Conservation (phyloP, 2,113 vertebrate species). For the Otocyon megalotis region DNA sequence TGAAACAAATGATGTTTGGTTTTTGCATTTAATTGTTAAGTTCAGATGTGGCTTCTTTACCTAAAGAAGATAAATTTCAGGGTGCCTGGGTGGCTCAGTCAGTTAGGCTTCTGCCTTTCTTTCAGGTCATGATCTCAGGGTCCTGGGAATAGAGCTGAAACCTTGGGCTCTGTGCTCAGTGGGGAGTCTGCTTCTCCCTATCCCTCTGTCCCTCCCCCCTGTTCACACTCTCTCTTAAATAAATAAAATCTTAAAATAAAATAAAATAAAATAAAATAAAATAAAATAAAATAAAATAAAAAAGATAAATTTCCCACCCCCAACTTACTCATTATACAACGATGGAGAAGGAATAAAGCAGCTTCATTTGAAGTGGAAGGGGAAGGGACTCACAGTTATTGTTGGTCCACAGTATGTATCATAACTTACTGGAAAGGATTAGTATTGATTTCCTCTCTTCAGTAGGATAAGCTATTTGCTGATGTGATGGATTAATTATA, state of each 20-base stretch:
- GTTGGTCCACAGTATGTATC: neutral
- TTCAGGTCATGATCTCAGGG: no score
- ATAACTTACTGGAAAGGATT: neutral
- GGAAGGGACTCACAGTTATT: neutral
- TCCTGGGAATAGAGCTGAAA: no score
- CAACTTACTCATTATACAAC: neutral
- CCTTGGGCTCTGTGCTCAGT: no score
- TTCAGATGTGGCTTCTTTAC: neutral
- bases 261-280: no score
- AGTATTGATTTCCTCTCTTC: neutral
- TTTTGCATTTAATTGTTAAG: neutral
- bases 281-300: neutral
- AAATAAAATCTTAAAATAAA: no score
- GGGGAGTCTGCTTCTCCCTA: no score
- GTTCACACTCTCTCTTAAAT: no score
- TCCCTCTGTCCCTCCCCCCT: no score
- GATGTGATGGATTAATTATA: neutral
- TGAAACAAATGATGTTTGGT: conserved; percentile 4
- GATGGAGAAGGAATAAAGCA: neutral
- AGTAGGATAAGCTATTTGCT: conserved; percentile 20
- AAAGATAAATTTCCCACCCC: neutral
- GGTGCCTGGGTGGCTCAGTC: no score
- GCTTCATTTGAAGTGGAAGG: neutral
- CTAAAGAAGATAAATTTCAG: neutral
- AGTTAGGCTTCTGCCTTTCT: no score